Evolutionary conservation across 2,888 invertebrate genomes (phyloP).

Genomic region (Sinhomidia bicolor): DNA sequence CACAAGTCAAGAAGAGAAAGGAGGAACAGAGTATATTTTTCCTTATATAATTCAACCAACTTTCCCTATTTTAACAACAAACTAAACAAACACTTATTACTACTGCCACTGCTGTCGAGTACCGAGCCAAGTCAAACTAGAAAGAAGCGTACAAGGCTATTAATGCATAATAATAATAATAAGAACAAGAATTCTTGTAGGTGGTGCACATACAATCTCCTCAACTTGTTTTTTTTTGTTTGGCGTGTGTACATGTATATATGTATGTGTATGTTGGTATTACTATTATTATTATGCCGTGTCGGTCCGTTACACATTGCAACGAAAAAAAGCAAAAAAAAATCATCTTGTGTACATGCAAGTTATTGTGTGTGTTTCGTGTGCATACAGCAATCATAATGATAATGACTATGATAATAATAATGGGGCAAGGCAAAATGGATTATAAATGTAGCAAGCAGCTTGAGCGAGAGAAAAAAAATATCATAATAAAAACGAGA

Average conservation of each 20-base stretch:
- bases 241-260: background rate
- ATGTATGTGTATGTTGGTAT: background rate
- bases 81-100: slow-evolving; percentile 53
- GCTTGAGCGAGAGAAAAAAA: background rate
- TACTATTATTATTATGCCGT: slow-evolving; percentile 9
- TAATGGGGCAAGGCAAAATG: slow-evolving; percentile 74
- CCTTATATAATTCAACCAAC: background rate
- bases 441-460: slow-evolving; percentile 75
- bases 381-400: slow-evolving; percentile 42
- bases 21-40: background rate
- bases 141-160: slow-evolving; percentile 20
- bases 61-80: slow-evolving; percentile 43
- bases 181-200: no score
- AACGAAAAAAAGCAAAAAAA: no score
- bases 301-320: slow-evolving; percentile 35
- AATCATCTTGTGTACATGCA: background rate
- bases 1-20: slow-evolving; percentile 37
- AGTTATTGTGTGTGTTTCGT: background rate
- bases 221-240: background rate
- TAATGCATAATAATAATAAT: slow-evolving; percentile 41
- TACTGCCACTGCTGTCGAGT: slow-evolving; percentile 13
- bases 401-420: slow-evolving; percentile 59
- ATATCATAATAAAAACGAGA: background rate
- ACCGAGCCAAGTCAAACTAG: slow-evolving; percentile 11
- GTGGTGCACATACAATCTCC: background rate